Evolutionary conservation across 2,797 vertebrate genomes (phyloP).

Genomic region (Zenarchopterus dispar): DNA sequence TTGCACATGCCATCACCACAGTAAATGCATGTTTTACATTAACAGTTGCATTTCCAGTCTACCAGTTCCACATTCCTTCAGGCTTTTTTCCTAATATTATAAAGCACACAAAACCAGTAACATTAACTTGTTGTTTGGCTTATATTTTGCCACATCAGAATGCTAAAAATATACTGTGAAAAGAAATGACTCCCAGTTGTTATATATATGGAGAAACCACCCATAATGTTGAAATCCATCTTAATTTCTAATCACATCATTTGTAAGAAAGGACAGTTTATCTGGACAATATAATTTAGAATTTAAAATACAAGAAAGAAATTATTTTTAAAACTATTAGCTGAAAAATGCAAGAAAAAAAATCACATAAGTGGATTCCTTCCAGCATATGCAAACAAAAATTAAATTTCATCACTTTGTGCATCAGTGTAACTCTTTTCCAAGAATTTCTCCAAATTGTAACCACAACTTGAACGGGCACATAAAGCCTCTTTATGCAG

Average conservation of each 20-base stretch:
- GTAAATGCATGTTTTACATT: constrained; percentile 59
- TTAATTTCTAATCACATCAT: constrained; percentile 36
- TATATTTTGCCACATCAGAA: constrained; percentile 48
- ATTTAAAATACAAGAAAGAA: constrained; percentile 3
- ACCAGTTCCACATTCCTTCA: constrained; percentile 50
- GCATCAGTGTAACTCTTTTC: constrained; percentile 1
- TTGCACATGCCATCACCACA: constrained; percentile 40
- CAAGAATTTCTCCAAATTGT: constrained; percentile 11
- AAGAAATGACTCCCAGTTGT: constrained; percentile 28
- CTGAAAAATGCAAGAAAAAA: neutral
- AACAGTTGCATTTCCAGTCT: constrained; percentile 60
- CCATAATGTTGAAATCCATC: constrained; percentile 51
- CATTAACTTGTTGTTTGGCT: constrained; percentile 72
- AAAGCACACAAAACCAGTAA: constrained; percentile 65
- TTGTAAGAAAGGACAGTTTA: constrained; percentile 19
- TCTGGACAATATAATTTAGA: constrained; percentile 9
- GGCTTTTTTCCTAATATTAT: constrained; percentile 73
- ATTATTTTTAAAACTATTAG: neutral
- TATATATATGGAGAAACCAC: constrained; percentile 28
- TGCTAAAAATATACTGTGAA: constrained; percentile 46
- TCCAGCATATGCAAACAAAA: neutral
- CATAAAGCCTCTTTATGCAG: constrained; percentile 27
- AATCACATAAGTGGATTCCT: neutral
- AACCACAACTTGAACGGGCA: constrained; percentile 33
- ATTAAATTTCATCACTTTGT: neutral